Evolutionary conservation across 2,888 invertebrate species (phyloP), one percentile per base, ranked within the genome.

Genomic region (Pterobdella sp.): DNA sequence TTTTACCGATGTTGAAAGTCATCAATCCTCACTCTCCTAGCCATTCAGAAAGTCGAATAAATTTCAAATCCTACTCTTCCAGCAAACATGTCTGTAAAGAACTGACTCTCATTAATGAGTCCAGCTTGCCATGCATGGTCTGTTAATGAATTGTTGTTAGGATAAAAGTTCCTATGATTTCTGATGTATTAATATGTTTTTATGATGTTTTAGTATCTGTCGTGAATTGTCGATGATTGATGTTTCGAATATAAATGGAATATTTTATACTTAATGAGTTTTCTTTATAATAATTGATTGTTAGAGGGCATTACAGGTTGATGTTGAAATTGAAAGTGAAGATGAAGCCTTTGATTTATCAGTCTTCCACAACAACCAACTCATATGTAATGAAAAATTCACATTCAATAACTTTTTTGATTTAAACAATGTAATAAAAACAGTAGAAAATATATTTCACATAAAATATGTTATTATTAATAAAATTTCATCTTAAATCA

Each of bases 1-100:
- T 83, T 76, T 78, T 84, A 64, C 84, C 84, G 0, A 76, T 83
- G 29, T 80, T 84, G 68, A 78, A 78, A 31, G 80, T 84, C 7
- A 72, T 76, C 42, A 81, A 81, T 74, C 84, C 84, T 10, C 78
- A 79, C 60, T 56, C 60, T 56, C 60, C 60, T 56, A 3, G n/a
- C 60, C 7, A 56, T 26, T 7, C 10, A 3, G 4, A 3, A 22
- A 56, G 3, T 22, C 60, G 18, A 4, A 4, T 56, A 22, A 14
- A 22, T 26, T 56, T 56, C 60, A 56, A 7, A 22, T 56, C 60
- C 7, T 26, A 56, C 60, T 26, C 14, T 22, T 26, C n/a, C n/a
- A 56, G 26, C 60, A 56, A 56, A 4, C 7, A 18, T 14, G 60
- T 56, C 3, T 56, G 60, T 22, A 56, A 56, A 26, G n/a, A 14